phyloP scores from a whole-genome alignment of 23 tunicate species.

The Ascidia mentula region DNA sequence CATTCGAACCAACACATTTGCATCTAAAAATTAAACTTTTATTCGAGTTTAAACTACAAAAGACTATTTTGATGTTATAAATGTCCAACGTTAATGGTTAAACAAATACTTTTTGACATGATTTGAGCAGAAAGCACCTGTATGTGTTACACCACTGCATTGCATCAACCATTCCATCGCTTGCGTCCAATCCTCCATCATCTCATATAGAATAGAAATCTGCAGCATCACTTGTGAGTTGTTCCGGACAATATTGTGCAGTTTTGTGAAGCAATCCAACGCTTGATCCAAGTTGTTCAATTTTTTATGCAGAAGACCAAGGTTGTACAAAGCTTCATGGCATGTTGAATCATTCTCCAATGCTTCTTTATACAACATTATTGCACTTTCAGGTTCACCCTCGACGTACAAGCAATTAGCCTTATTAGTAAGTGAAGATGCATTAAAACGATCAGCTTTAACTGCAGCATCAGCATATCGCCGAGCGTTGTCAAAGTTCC shows the following conservation, averaged over 20 bases:
- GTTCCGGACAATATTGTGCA: conserved; percentile 81
- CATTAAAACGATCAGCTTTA: conserved; percentile 85
- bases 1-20: conserved; percentile 76
- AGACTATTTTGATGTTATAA: background rate
- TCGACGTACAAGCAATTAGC: conserved; percentile 60
- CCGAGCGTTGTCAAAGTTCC: conserved; percentile 58
- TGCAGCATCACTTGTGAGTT: conserved; percentile 83
- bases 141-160: conserved; percentile 59
- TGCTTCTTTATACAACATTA: conserved; percentile 76
- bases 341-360: conserved; percentile 87
- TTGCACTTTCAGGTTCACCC: conserved; percentile 71
- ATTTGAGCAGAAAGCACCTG: too few relatives aligned
- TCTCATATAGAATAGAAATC: conserved; percentile 71
- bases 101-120: too few relatives aligned
- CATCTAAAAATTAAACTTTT: conserved; percentile 42
- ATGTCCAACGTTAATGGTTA: background rate
- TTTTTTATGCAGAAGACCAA: conserved; percentile 71
- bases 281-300: conserved; percentile 52
- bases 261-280: conserved; percentile 71
- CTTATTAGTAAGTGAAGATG: conserved; percentile 83
- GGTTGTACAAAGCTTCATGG: conserved; percentile 90
- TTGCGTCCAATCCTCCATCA: conserved; percentile 64
- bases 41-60: background rate
- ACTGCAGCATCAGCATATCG: conserved; percentile 90
- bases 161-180: conserved; percentile 95